Conservation (phyloP, 2,888 invertebrate genomes). For the Amphipyra berbera region DNA sequence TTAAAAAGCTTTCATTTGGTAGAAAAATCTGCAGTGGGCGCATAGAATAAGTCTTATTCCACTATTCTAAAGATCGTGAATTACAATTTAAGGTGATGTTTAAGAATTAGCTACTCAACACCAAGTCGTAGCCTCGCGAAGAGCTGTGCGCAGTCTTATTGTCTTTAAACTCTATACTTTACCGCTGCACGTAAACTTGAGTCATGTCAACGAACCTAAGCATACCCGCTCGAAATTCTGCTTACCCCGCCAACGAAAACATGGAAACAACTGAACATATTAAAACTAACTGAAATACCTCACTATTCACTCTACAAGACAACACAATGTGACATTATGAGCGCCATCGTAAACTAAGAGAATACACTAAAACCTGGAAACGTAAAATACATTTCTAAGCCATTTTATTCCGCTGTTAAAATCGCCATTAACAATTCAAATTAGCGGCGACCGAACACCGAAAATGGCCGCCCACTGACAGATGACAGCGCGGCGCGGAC, state of each 20-base stretch:
- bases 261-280: slow-evolving; percentile 39
- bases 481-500: slow-evolving; percentile 36
- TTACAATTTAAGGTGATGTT: background rate
- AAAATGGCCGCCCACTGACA: slow-evolving; percentile 62
- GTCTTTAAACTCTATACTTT: slow-evolving; percentile 37
- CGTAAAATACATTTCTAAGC: slow-evolving; percentile 30
- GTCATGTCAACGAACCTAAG: slow-evolving; percentile 38
- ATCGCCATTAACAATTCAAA: slow-evolving; percentile 54
- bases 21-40: background rate
- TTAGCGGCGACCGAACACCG: slow-evolving; percentile 51
- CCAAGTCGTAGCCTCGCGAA: slow-evolving; percentile 11
- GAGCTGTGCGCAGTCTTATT: slow-evolving; percentile 10
- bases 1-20: background rate
- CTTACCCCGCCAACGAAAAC: slow-evolving; percentile 18
- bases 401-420: slow-evolving; percentile 54
- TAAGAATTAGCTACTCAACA: slow-evolving; percentile 7
- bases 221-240: slow-evolving; percentile 15
- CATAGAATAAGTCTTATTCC: background rate
- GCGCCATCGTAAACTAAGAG: slow-evolving; percentile 42
- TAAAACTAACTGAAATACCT: slow-evolving; percentile 43
- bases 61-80: too few species aligned
- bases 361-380: slow-evolving; percentile 35
- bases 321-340: slow-evolving; percentile 30
- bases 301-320: slow-evolving; percentile 31
- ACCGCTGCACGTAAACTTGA: slow-evolving; percentile 27